phyloP scores from a whole-genome alignment of 2,888 invertebrate species.

The Gortyna flavago region DNA sequence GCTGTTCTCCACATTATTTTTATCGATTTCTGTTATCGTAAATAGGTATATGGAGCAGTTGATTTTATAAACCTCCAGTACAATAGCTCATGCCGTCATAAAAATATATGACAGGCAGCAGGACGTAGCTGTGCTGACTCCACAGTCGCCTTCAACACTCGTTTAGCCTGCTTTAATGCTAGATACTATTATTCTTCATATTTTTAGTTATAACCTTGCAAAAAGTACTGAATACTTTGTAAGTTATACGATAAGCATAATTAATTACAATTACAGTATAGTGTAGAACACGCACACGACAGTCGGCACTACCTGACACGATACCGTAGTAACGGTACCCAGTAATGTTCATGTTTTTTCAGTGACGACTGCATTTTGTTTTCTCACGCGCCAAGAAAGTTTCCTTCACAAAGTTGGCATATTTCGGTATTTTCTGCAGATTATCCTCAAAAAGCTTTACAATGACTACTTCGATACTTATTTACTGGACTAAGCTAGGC shows the following conservation, averaged over 20 bases:
- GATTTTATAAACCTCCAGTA: too few relatives aligned
- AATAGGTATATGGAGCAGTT: too few relatives aligned
- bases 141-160: too few relatives aligned
- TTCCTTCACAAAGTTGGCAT: neutral
- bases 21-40: too few relatives aligned
- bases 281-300: constrained; percentile 13
- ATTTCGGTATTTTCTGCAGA: neutral
- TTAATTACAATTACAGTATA: constrained; percentile 14
- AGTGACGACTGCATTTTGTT: neutral
- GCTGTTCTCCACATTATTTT: too few relatives aligned
- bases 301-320: constrained; percentile 35
- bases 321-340: too few relatives aligned
- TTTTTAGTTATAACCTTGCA: neutral
- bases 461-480: neutral
- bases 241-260: constrained; percentile 13
- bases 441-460: neutral
- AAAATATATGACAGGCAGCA: too few relatives aligned
- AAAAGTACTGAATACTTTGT: constrained; percentile 15
- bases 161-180: neutral
- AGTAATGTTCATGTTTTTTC: constrained; percentile 20
- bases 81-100: too few relatives aligned
- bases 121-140: too few relatives aligned
- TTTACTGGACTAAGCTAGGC: neutral
- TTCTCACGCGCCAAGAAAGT: constrained; percentile 2
- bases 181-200: neutral